Conservation (phyloP, 2,113 vertebrate genomes). For the Cyprinodon tularosa region DNA sequence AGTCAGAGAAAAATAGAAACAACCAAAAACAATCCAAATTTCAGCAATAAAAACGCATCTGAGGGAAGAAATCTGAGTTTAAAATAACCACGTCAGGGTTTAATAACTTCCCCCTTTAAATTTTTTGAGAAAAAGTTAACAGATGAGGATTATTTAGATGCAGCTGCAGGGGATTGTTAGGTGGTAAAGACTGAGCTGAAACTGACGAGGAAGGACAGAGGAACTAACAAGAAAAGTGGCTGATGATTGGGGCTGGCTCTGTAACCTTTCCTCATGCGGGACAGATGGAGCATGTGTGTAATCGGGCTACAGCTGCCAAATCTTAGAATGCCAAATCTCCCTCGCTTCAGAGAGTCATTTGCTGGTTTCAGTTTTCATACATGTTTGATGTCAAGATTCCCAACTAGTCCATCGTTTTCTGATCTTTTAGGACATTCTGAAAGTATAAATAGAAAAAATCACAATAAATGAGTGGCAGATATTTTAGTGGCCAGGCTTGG, state of each 20-base stretch:
- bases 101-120: constrained; percentile 1
- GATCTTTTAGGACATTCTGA: too few relatives aligned
- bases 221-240: constrained; percentile 22
- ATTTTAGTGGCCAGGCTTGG: too few relatives aligned
- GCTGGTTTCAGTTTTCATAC: not conserved
- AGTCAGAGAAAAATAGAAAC: not conserved
- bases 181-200: constrained; percentile 28
- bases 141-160: not conserved
- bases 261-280: constrained; percentile 16
- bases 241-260: constrained; percentile 36
- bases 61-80: not conserved
- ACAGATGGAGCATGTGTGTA: not conserved
- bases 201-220: constrained; percentile 4
- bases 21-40: constrained; percentile 17
- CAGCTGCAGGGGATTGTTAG: constrained; percentile 17
- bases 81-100: constrained; percentile 2
- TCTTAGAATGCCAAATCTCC: not conserved
- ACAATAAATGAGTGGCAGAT: too few relatives aligned
- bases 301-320: not conserved
- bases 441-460: too few relatives aligned
- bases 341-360: not conserved
- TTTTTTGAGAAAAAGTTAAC: not conserved
- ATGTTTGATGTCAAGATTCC: not conserved
- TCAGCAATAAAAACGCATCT: not conserved
- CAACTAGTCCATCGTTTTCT: too few relatives aligned